Conservation (phyloP, 2,888 invertebrate species). For the Stictocephala bisonia region DNA sequence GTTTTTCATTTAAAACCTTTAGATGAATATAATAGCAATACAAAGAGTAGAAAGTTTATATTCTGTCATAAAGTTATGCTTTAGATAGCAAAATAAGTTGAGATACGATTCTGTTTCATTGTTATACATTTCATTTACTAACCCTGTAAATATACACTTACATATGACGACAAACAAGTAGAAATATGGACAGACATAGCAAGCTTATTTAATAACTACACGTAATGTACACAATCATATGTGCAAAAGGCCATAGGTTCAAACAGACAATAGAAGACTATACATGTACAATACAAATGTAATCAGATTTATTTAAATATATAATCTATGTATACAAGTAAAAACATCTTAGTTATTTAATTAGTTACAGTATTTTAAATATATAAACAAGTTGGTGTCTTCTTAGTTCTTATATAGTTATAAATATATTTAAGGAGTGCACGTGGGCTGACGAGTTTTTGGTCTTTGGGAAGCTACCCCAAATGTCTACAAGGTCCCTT, state of each 20-base stretch:
- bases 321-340: conserved; percentile 42
- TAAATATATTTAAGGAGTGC: conserved; percentile 23
- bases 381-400: conserved; percentile 46
- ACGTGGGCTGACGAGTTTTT: not conserved
- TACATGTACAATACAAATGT: conserved; percentile 10
- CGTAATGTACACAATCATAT: conserved; percentile 22
- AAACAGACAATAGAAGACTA: conserved; percentile 42
- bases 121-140: no score
- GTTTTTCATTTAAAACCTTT: no score
- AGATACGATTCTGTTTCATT: no score
- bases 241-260: conserved; percentile 44
- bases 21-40: no score
- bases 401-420: conserved; percentile 42
- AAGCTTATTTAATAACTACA: no score
- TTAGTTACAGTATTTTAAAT: conserved; percentile 34
- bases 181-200: no score
- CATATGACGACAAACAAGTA: no score
- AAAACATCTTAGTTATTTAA: conserved; percentile 37
- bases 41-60: no score
- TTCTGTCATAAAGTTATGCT: no score
- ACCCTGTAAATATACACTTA: no score
- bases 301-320: conserved; percentile 23
- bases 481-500: conserved; percentile 26
- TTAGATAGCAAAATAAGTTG: no score
- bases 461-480: not conserved